Conservation (phyloP, 2,113 vertebrate species). For the Actenoides lindsayi region DNA sequence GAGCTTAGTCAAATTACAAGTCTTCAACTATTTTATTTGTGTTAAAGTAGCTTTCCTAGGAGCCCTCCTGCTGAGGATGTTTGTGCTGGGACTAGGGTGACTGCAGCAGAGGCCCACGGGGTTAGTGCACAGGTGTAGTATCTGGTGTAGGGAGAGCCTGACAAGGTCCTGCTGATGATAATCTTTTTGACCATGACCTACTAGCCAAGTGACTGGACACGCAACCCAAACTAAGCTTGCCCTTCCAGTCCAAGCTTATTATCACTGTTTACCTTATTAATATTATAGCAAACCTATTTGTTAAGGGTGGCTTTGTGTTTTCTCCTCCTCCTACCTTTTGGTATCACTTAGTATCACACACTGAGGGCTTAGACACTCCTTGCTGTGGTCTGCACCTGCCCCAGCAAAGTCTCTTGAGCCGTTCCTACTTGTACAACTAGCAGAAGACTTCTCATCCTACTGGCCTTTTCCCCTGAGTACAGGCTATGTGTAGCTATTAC, state of each 20-base stretch:
- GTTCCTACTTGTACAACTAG: background rate
- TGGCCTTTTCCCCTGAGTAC: fast-evolving
- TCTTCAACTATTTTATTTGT: background rate
- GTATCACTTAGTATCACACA: too few relatives aligned
- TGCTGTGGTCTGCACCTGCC: background rate
- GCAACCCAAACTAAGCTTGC: background rate
- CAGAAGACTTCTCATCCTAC: background rate
- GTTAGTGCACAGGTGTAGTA: background rate
- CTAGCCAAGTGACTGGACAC: background rate
- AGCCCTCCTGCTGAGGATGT: background rate
- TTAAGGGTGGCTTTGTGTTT: background rate
- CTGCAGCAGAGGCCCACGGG: background rate
- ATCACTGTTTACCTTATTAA: background rate
- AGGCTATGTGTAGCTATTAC: background rate
- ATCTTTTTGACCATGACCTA: background rate
- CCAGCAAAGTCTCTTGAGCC: background rate
- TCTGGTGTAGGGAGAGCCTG: background rate
- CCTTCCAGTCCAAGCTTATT: background rate
- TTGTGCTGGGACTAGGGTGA: background rate
- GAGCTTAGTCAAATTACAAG: background rate
- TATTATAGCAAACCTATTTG: background rate
- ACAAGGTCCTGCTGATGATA: background rate
- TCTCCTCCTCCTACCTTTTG: background rate
- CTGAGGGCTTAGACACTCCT: background rate
- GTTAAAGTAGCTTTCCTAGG: background rate